Conservation (phyloP, 1,140 invertebrate genomes). For the Onthophagus taurus region DNA sequence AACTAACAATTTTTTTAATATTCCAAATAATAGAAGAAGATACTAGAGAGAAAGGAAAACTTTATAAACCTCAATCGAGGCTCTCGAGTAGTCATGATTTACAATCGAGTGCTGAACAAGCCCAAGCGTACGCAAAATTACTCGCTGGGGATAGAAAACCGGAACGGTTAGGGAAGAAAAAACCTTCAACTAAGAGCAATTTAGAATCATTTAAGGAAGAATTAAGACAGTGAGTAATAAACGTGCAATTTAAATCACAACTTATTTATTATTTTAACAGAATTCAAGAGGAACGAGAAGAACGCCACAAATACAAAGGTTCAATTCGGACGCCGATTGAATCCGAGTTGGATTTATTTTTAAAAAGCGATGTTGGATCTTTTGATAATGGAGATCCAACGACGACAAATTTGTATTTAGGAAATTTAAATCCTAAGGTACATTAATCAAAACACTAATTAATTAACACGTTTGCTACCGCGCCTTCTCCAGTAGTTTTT, state of each 20-base stretch:
- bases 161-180: conserved; percentile 65
- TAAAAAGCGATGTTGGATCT: conserved; percentile 38
- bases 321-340: conserved; percentile 36
- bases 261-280: conserved; percentile 21
- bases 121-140: conserved; percentile 64
- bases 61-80: conserved; percentile 88
- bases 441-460: conserved; percentile 14
- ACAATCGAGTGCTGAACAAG: conserved; percentile 43
- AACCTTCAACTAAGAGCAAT: conserved; percentile 85
- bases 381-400: conserved; percentile 92
- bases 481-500: no score
- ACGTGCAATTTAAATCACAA: conserved; percentile 8
- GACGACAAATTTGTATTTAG: conserved; percentile 96
- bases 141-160: conserved; percentile 52
- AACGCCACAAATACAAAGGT: conserved; percentile 86
- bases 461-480: not conserved
- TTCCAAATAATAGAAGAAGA: conserved; percentile 61
- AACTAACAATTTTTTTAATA: conserved; percentile 1
- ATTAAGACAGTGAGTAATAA: conserved; percentile 28
- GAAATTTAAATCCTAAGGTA: conserved; percentile 94
- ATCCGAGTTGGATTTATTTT: conserved; percentile 34
- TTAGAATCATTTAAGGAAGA: conserved; percentile 54
- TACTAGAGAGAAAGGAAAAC: conserved; percentile 77
- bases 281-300: conserved; percentile 88
- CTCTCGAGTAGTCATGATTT: conserved; percentile 39